Conservation (phyloP, 2,113 vertebrate species). For the Mastomys coucha region DNA sequence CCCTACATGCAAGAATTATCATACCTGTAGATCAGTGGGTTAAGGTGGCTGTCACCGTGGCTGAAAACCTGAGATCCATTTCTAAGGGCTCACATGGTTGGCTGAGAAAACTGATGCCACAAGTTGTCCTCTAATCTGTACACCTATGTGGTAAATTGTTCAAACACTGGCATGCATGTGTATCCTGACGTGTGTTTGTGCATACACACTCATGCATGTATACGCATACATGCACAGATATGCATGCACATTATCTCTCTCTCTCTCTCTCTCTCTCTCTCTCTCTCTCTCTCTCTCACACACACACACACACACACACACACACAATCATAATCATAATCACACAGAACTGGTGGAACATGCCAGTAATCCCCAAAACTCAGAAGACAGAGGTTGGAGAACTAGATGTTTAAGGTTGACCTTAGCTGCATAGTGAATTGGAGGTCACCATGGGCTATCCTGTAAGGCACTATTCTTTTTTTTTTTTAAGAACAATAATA, state of each 20-base stretch:
- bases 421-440: not conserved
- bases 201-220: not conserved
- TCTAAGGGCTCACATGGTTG: not conserved
- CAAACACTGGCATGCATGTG: not conserved
- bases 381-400: not conserved
- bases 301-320: not conserved
- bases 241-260: too few species aligned
- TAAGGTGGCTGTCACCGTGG: not conserved
- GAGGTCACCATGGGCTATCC: not conserved
- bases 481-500: not conserved
- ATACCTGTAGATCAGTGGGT: not conserved
- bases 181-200: not conserved
- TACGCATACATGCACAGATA: not conserved
- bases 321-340: not conserved
- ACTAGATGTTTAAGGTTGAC: not conserved
- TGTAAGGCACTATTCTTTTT: not conserved
- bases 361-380: not conserved
- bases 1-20: not conserved
- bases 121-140: not conserved
- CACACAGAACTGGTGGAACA: not conserved
- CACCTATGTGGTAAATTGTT: not conserved
- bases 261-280: too few species aligned
- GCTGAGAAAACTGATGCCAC: too few species aligned
- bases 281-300: too few species aligned
- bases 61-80: not conserved